These are phyloP conservation scores for Mallotus villosus DNA, from an alignment of 2,797 vertebrate genomes.

Conservation along the genomic window DNA sequence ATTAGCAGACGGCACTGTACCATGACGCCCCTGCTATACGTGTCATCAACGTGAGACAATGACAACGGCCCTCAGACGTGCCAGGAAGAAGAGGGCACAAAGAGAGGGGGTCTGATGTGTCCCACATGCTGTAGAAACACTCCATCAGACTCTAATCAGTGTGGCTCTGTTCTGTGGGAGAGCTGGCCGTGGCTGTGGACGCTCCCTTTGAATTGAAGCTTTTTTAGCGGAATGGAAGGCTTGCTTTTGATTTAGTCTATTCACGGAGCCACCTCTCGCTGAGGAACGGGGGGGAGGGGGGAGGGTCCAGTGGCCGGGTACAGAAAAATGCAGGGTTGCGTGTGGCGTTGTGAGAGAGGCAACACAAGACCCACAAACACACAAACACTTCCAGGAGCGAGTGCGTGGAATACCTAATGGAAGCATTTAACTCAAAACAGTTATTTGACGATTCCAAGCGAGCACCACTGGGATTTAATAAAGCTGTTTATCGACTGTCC, in stretches of 20 bases:
- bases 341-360: background rate
- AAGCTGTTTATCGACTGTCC: constrained; percentile 45
- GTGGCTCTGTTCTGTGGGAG: background rate
- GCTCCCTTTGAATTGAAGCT: background rate
- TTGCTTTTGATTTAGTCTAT: background rate
- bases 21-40: constrained; percentile 35
- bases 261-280: background rate
- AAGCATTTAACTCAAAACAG: constrained; percentile 25
- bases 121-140: background rate
- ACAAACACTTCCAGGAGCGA: background rate
- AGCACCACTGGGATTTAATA: constrained; percentile 51
- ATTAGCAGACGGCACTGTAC: constrained; percentile 51
- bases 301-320: background rate
- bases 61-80: constrained; percentile 32
- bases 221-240: background rate
- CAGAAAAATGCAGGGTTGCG: background rate
- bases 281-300: background rate
- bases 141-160: background rate
- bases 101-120: too few species aligned
- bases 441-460: constrained; percentile 43
- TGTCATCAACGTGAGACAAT: constrained; percentile 50
- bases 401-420: constrained; percentile 36
- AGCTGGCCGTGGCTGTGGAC: background rate
- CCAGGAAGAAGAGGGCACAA: background rate
- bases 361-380: constrained; percentile 5